A percentile compares a stretch with the other conserved stretches of the same genome.
These are phyloP conservation scores for Sacculina carcini DNA, from an alignment of 2,888 invertebrate species.

Conservation along the genomic window DNA sequence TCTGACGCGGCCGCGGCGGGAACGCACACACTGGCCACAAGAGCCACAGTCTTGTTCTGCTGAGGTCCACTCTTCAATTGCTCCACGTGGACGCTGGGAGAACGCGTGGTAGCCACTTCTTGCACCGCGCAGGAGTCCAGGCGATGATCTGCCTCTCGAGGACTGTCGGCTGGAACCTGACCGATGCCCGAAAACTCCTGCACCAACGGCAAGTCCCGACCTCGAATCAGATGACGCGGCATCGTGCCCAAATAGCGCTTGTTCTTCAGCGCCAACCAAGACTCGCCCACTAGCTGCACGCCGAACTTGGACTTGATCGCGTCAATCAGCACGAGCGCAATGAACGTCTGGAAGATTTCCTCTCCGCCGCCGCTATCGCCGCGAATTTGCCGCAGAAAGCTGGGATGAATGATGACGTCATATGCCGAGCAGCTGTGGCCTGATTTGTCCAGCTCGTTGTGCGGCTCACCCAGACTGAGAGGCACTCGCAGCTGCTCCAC, in stretches of 20 bases:
- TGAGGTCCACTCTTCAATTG: too few relatives aligned
- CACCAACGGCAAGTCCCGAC: not conserved
- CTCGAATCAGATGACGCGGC: not conserved
- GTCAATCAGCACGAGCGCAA: not conserved
- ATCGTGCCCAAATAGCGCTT: not conserved
- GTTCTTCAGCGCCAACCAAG: not conserved
- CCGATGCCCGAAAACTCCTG: not conserved
- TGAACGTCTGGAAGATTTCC: not conserved
- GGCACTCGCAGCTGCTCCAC: not conserved
- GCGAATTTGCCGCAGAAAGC: not conserved
- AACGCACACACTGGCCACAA: too few relatives aligned
- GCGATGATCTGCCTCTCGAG: too few relatives aligned
- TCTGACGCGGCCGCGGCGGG: not conserved
- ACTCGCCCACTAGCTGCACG: not conserved
- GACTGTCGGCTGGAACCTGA: too few relatives aligned
- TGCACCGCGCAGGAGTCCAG: too few relatives aligned
- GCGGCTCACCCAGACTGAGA: not conserved
- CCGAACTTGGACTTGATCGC: not conserved
- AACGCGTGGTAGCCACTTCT: too few relatives aligned
- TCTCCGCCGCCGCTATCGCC: not conserved
- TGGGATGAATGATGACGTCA: not conserved
- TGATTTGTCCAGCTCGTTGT: not conserved
- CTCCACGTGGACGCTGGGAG: too few relatives aligned
- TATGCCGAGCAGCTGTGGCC: not conserved
- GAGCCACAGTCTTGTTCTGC: too few relatives aligned